Base-by-base conservation (phyloP, 1,140 invertebrate species). In the Euura saliciscinereae region DNA sequence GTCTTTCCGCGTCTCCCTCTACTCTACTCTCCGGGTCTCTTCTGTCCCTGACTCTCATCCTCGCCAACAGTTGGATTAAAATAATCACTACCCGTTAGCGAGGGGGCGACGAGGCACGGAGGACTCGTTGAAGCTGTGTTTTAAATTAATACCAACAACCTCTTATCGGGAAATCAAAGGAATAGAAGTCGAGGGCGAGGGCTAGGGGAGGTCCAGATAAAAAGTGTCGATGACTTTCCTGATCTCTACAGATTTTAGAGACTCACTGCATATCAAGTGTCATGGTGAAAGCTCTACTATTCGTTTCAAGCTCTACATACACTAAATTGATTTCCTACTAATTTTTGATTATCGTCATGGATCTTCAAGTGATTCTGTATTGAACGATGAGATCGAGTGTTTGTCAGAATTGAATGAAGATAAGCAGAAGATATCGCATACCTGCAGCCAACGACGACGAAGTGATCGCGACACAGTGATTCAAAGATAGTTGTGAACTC, bases 41-140 rank as follows among this genome's bases (percentile, higher is more conserved):
- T 71, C 69, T 66, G 42, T 66, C 8, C 43, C 45, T 72, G 46
- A n/a, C 8, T 13, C 64, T 45, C 72, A 71, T 73, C 70, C 73
- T 74, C 76, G 72, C 77, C 73, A 73, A 74, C 75, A 76, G 78
- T 73, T 76, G 77, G 73, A 79, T 76, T 76, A 71, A 78, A 80
- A 80, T 80, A 80, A 80, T 80, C 77, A 77, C 72, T 70, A 72
- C 74, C 79, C 79, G 76, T 80, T 80, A 78, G 74, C 79, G 59
- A 65, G 45, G 69, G 44, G 67, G 51, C 69, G 42, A 59, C 69
- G 13, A 28, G n/a, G 70, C 71, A 70, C 45, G 68, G 67, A 6
- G 74, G 68, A 13, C 42, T 66, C 67, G 69, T 51, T 70, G 66
- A 44, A 45, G 68, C 10, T 44, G 68, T 69, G 44, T 45, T 79